Percentiles rank a stretch among this genome's conserved stretches.
Conservation (phyloP, 92 coral and sea anemone genomes). For the Pocillopora meandrina region DNA sequence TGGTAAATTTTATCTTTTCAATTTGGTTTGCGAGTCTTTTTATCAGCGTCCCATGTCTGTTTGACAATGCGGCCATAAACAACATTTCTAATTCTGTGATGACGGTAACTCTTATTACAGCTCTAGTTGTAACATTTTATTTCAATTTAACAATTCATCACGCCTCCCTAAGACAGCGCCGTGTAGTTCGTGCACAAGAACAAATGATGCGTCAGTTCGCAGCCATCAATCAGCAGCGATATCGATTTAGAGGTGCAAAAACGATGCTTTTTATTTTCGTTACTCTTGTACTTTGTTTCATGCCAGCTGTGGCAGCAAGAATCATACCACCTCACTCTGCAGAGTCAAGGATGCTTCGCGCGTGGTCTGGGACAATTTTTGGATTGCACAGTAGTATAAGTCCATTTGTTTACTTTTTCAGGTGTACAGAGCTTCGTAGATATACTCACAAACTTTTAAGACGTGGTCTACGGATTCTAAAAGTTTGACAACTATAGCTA, state of each 20-base stretch:
- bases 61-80: not conserved
- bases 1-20: not conserved
- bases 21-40: not conserved
- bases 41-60: not conserved
- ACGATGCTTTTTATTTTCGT: not conserved
- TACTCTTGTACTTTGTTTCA: not conserved
- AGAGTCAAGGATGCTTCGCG: not conserved
- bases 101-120: not conserved
- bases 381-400: not conserved
- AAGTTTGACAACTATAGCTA: too few relatives aligned
- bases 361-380: not conserved
- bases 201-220: not conserved
- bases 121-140: not conserved
- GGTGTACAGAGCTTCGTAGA: conserved; percentile 1
- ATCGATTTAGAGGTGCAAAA: conserved; percentile 9
- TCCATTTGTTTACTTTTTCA: conserved; percentile 21
- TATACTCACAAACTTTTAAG: not conserved
- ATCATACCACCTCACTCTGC: not conserved
- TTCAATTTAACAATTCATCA: not conserved
- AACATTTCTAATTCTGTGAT: not conserved
- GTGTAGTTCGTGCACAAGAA: not conserved
- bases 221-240: not conserved
- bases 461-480: too few relatives aligned
- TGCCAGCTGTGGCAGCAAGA: conserved; percentile 14
- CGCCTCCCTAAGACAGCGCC: conserved; percentile 2